These are phyloP conservation scores for Mionectes olivaceus DNA, from an alignment of 2,797 vertebrate genomes.

Conservation along the genomic window DNA sequence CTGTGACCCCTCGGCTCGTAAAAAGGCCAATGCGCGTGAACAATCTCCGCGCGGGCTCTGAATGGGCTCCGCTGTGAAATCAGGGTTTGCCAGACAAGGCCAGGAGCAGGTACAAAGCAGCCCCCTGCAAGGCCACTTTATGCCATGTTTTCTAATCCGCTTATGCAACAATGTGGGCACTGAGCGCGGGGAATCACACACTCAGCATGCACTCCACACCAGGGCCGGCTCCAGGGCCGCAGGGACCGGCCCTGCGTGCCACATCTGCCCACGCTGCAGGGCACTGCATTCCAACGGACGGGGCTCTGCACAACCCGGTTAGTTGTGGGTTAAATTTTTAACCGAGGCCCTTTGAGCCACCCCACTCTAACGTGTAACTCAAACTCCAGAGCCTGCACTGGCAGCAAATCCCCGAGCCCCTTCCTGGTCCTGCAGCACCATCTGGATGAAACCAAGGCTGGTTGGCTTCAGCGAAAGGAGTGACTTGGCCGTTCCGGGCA, in stretches of 20 bases:
- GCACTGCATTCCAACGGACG: not conserved
- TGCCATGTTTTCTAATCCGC: conserved; percentile 67
- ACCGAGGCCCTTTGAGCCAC: not conserved
- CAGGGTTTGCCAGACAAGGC: conserved; percentile 60
- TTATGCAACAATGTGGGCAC: conserved; percentile 66
- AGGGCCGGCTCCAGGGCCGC: not conserved
- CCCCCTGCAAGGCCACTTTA: conserved; percentile 63
- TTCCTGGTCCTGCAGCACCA: not conserved
- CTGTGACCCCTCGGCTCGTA: conserved; percentile 12
- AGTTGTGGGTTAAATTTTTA: not conserved
- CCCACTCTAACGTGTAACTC: not conserved
- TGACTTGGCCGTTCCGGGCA: accelerated
- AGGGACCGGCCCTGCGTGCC: not conserved
- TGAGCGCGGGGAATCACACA: conserved; percentile 60
- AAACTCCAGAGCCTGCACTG: not conserved
- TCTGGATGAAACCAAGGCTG: not conserved
- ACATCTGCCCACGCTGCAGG: not conserved
- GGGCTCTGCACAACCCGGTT: not conserved
- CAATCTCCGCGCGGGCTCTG: not conserved
- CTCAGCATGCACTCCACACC: conserved; percentile 50
- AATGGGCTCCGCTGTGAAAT: conserved; percentile 38
- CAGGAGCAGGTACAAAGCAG: conserved; percentile 62
- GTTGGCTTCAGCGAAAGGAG: not conserved
- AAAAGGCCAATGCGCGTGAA: conserved; percentile 64
- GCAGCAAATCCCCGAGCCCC: not conserved